Conservation (phyloP, 1,140 invertebrate genomes). For the Trichomalopsis sarcophagae region DNA sequence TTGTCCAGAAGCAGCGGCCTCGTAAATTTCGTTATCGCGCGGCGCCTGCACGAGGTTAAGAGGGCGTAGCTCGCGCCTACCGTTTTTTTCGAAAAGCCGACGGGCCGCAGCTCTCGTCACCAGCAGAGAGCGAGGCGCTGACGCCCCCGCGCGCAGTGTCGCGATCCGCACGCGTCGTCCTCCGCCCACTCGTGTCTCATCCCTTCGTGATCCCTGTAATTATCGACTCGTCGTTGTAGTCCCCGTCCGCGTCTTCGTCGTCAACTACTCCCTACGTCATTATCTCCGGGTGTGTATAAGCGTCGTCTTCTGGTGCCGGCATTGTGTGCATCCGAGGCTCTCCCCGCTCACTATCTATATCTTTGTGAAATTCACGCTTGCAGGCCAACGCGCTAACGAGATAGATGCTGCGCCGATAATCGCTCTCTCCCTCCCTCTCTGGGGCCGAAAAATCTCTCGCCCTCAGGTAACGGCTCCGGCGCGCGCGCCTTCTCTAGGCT, state of each 20-base stretch:
- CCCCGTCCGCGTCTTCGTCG: background rate
- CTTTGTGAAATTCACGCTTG: constrained; percentile 42
- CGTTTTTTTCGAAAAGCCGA: background rate
- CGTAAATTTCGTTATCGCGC: no score
- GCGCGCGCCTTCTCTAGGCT: background rate
- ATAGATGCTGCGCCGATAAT: constrained; percentile 49
- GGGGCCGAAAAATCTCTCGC: constrained; percentile 11
- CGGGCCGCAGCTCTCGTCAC: background rate
- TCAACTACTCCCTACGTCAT: background rate
- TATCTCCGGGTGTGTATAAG: background rate
- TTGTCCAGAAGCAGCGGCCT: no score
- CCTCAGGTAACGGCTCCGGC: constrained; percentile 28
- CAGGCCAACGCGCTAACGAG: constrained; percentile 44
- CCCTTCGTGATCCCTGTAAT: background rate
- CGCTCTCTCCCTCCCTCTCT: constrained; percentile 19
- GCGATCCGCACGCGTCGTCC: background rate
- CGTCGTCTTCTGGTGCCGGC: background rate
- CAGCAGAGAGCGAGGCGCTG: background rate
- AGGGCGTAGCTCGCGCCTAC: background rate
- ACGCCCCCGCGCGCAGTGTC: background rate
- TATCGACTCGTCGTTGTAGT: background rate
- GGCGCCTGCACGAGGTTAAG: no score
- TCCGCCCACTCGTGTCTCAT: constrained; percentile 1
- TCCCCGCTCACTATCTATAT: background rate
- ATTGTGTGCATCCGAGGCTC: background rate